Conservation (phyloP, 2,888 invertebrate genomes). For the Melanophora roralis region DNA sequence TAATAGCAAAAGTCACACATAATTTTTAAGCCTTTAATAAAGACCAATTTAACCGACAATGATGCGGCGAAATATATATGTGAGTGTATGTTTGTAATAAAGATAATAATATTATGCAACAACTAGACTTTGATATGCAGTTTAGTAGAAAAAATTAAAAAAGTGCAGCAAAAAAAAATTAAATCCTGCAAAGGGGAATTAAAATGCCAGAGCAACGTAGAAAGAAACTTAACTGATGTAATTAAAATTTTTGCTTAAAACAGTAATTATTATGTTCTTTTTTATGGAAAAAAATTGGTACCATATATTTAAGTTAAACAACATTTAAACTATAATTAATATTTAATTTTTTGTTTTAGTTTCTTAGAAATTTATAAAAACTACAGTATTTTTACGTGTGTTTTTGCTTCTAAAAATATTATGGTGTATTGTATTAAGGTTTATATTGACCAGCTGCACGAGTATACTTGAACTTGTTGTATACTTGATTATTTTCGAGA, state of each 20-base stretch:
- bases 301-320: conserved; percentile 25
- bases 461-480: too few species aligned
- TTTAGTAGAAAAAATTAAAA: neutral
- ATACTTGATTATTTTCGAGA: too few species aligned
- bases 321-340: conserved; percentile 49
- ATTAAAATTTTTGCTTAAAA: conserved; percentile 3
- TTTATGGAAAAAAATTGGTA: neutral
- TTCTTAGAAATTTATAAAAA: conserved; percentile 45
- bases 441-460: too few species aligned
- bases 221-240: neutral
- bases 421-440: too few species aligned
- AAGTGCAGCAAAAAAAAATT: neutral
- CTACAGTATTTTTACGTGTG: neutral
- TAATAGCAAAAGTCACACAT: conserved; percentile 54
- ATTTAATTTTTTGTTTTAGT: conserved; percentile 13
- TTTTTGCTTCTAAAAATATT: conserved; percentile 13
- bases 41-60: conserved; percentile 50
- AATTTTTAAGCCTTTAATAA: conserved; percentile 53
- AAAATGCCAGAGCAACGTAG: neutral
- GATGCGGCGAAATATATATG: conserved; percentile 25
- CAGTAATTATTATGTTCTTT: neutral
- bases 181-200: neutral
- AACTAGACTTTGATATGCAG: conserved; percentile 12
- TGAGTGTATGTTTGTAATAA: too few species aligned
- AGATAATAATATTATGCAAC: conserved; percentile 30